phyloP scores from a whole-genome alignment of 2,888 invertebrate species.

The Archips crataeganus region DNA sequence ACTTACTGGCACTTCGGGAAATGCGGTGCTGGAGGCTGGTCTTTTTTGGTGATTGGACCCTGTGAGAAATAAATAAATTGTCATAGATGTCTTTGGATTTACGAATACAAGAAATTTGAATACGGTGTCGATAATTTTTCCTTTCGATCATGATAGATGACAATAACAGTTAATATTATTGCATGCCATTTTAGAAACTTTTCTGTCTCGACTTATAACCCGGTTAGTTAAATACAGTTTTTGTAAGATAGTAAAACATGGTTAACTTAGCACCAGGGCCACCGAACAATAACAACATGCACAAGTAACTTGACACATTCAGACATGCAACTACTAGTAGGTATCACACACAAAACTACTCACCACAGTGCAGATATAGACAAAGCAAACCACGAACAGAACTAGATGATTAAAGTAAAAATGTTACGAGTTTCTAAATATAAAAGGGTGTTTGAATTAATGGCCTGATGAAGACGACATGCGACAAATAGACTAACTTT shows the following conservation, averaged over 20 bases:
- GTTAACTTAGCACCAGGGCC: neutral
- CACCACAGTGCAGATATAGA: constrained; percentile 39
- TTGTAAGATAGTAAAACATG: neutral
- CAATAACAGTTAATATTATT: too few species aligned
- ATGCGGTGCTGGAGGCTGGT: constrained; percentile 75
- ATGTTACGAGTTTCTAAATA: constrained; percentile 17
- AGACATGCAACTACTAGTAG: constrained; percentile 63
- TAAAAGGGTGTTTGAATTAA: neutral
- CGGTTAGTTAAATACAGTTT: too few species aligned
- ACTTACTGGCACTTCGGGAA: constrained; percentile 78
- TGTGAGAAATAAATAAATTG: constrained; percentile 50
- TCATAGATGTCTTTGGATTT: neutral
- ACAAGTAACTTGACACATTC: constrained; percentile 44
- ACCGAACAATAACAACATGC: constrained; percentile 39
- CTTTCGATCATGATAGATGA: too few species aligned
- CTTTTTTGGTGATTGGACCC: constrained; percentile 79
- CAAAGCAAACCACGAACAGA: constrained; percentile 29
- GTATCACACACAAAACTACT: constrained; percentile 39
- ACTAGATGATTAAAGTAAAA: constrained; percentile 19
- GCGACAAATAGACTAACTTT: too few species aligned
- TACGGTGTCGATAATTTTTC: neutral
- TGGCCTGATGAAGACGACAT: too few species aligned
- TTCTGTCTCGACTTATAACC: too few species aligned
- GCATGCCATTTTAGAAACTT: too few species aligned
- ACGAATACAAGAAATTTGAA: neutral